A percentile compares a stretch with the other conserved stretches of the same genome.
Conservation (phyloP, 2,888 invertebrate genomes). For the Argyra leucocephala region DNA sequence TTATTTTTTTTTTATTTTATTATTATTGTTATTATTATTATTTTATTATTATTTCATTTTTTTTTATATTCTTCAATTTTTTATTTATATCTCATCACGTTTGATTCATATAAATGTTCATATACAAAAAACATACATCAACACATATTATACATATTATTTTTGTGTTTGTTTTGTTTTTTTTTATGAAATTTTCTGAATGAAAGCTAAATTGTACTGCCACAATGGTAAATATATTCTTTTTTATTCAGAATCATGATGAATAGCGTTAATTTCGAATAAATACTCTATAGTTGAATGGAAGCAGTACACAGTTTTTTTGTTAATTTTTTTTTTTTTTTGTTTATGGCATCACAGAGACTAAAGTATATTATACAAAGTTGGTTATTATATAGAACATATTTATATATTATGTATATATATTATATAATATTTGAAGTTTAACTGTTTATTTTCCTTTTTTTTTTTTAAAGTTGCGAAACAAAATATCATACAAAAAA, state of each 20-base stretch:
- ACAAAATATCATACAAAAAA: not conserved
- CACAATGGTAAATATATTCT: slow-evolving; percentile 8
- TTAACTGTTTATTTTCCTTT: not conserved
- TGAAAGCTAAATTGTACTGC: slow-evolving; percentile 10
- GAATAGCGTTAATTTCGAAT: slow-evolving; percentile 11
- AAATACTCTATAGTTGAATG: slow-evolving; percentile 6
- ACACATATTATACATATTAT: not conserved
- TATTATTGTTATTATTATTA: no score
- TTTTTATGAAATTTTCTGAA: slow-evolving; percentile 3
- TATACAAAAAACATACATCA: not conserved
- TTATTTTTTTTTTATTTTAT: not conserved
- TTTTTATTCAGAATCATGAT: slow-evolving; percentile 9
- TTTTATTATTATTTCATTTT: not conserved
- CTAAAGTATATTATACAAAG: slow-evolving; percentile 6
- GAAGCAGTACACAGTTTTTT: not conserved
- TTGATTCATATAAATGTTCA: not conserved
- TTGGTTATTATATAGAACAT: not conserved
- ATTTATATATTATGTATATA: not conserved
- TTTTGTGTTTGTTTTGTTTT: not conserved
- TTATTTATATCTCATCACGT: not conserved
- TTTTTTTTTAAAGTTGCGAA: slow-evolving; percentile 1
- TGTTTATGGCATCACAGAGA: not conserved
- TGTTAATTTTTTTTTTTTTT: no score
- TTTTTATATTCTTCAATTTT: not conserved
- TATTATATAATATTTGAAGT: not conserved